A percentile compares a stretch with the other conserved stretches of the same genome.
These are phyloP conservation scores for Brachionus rubens DNA, from an alignment of 1,140 invertebrate species.

Conservation along the genomic window DNA sequence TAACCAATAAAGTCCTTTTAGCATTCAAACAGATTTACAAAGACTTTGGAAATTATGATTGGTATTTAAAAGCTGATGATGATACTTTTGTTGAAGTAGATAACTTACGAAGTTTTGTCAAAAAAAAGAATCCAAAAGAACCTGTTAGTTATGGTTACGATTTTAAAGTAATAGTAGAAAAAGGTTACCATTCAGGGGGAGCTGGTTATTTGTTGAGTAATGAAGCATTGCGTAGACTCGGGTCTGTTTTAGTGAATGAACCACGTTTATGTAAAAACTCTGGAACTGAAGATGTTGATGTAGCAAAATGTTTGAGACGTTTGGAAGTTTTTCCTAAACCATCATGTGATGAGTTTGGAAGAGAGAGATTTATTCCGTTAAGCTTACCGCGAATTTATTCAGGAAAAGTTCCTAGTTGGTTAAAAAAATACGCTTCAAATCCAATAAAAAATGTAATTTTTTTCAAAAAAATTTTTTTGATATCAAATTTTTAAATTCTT, in stretches of 20 bases:
- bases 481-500: background rate
- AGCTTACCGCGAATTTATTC: background rate
- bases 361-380: slow-evolving; percentile 76
- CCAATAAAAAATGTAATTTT: slow-evolving; percentile 14
- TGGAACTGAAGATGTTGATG: slow-evolving; percentile 81
- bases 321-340: slow-evolving; percentile 82
- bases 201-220: slow-evolving; percentile 78
- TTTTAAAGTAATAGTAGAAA: slow-evolving; percentile 52
- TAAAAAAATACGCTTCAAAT: slow-evolving; percentile 11
- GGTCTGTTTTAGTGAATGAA: background rate
- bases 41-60: slow-evolving; percentile 64
- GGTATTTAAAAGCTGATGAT: slow-evolving; percentile 91
- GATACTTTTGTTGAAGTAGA: slow-evolving; percentile 73
- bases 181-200: slow-evolving; percentile 57
- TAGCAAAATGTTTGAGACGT: slow-evolving; percentile 83
- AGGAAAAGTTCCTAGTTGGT: background rate
- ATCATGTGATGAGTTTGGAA: slow-evolving; percentile 74
- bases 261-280: background rate
- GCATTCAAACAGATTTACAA: slow-evolving; percentile 24
- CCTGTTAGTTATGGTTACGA: slow-evolving; percentile 57
- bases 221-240: slow-evolving; percentile 49
- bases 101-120: slow-evolving; percentile 59
- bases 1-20: slow-evolving; percentile 8
- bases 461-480: background rate
- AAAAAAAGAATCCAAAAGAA: slow-evolving; percentile 45